phyloP scores from a whole-genome alignment of 2,888 invertebrate species.

The Temnothorax ravouxi region DNA sequence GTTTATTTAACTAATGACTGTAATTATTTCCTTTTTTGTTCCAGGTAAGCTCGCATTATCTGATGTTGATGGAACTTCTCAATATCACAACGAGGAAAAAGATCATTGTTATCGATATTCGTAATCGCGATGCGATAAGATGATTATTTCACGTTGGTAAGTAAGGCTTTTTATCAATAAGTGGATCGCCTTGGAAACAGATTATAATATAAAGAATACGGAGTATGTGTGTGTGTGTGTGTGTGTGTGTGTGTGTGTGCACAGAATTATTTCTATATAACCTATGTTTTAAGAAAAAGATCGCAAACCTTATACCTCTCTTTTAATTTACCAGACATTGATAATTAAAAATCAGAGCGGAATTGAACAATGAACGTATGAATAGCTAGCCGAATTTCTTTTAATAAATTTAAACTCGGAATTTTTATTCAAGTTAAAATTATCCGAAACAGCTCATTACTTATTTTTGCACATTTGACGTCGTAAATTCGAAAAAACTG shows the following conservation, averaged over 20 bases:
- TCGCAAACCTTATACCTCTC: not conserved
- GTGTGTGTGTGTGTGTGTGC: not conserved
- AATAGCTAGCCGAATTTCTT: not conserved
- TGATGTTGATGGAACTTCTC: conserved; percentile 38
- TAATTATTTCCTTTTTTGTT: conserved; percentile 59
- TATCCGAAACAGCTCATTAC: not conserved
- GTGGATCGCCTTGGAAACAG: conserved; percentile 16
- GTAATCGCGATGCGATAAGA: conserved; percentile 46
- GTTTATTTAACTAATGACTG: conserved; percentile 4
- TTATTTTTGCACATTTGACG: not conserved
- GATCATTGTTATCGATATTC: conserved; percentile 42
- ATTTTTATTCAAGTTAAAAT: not conserved
- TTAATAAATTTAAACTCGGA: not conserved
- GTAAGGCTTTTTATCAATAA: conserved; percentile 47
- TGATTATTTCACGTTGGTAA: conserved; percentile 43
- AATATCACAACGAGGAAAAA: conserved; percentile 55
- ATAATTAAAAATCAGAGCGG: not conserved
- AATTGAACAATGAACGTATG: not conserved
- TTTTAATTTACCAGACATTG: not conserved
- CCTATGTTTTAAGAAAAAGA: not conserved
- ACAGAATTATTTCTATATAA: not conserved
- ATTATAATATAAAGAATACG: not conserved
- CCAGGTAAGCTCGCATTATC: conserved; percentile 67
- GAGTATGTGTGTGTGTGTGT: too few relatives aligned
- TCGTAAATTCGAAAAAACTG: conserved; percentile 2